A percentile compares a stretch with the other conserved stretches of the same genome.
These are phyloP conservation scores for Smutsia temminckii DNA, from an alignment of 2,797 vertebrate species.

Conservation along the genomic window DNA sequence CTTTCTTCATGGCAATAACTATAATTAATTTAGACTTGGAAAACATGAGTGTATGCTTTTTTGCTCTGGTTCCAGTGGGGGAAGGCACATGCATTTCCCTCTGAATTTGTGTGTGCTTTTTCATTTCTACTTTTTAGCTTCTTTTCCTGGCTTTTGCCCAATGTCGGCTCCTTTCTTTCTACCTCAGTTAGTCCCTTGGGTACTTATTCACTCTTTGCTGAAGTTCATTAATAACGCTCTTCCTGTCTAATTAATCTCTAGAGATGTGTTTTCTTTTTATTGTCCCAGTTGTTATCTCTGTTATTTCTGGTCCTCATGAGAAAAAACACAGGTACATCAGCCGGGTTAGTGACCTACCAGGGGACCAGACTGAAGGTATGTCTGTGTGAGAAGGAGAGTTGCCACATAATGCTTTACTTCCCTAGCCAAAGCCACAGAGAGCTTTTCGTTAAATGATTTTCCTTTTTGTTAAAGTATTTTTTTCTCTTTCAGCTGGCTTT, in stretches of 20 bases:
- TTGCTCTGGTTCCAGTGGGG: not conserved
- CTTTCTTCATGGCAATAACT: slow-evolving; percentile 3
- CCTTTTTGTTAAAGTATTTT: not conserved
- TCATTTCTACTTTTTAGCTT: not conserved
- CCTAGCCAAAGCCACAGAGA: not conserved
- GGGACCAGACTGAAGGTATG: not conserved
- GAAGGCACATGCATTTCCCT: not conserved
- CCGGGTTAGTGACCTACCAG: not conserved
- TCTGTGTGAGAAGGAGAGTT: not conserved
- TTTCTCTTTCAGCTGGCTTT: not conserved
- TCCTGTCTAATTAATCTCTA: not conserved
- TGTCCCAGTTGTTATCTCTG: not conserved
- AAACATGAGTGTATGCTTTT: not conserved
- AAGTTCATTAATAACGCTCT: slow-evolving; percentile 44
- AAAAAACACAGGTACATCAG: not conserved
- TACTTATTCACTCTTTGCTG: not conserved
- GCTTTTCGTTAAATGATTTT: not conserved
- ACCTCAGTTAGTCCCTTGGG: not conserved
- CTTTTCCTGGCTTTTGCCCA: slow-evolving; percentile 17
- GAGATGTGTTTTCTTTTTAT: slow-evolving; percentile 15
- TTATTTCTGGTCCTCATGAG: not conserved
- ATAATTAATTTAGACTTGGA: not conserved
- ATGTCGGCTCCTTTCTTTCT: not conserved
- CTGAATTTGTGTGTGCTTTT: not conserved
- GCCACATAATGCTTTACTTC: not conserved